Conservation (phyloP, 2,888 invertebrate species). For the Dryobotodes eremita region DNA sequence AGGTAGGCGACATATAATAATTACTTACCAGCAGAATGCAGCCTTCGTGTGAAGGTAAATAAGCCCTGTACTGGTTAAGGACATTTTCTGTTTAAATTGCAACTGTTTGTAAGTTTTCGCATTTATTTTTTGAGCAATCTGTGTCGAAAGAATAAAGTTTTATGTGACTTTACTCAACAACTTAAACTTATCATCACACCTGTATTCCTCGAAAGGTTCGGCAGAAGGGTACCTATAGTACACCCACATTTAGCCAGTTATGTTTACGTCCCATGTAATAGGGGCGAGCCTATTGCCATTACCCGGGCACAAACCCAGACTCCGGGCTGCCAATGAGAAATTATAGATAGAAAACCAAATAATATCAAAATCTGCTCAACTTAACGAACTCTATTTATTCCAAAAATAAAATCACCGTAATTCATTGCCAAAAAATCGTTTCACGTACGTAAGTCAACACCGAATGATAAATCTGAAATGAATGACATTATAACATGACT, state of each 20-base stretch:
- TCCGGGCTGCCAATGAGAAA: background rate
- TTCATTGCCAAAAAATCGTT: slow-evolving; percentile 59
- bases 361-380: slow-evolving; percentile 6
- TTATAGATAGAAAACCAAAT: background rate
- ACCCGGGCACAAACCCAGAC: too few species aligned
- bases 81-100: slow-evolving; percentile 43
- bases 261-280: background rate
- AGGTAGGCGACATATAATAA: slow-evolving; percentile 81
- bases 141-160: slow-evolving; percentile 6
- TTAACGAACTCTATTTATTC: slow-evolving; percentile 24
- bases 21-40: slow-evolving; percentile 68
- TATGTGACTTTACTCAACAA: background rate
- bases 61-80: slow-evolving; percentile 36
- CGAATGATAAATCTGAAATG: slow-evolving; percentile 67
- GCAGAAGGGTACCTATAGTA: background rate
- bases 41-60: slow-evolving; percentile 52
- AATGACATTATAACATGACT: slow-evolving; percentile 67
- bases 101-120: slow-evolving; percentile 17
- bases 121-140: slow-evolving; percentile 28
- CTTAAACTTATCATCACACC: background rate
- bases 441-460: slow-evolving; percentile 65
- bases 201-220: background rate
- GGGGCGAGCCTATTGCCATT: background rate
- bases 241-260: background rate
- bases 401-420: slow-evolving; percentile 44